Base-by-base conservation (phyloP, 1,140 invertebrate species). In the Bombyx mandarina region DNA sequence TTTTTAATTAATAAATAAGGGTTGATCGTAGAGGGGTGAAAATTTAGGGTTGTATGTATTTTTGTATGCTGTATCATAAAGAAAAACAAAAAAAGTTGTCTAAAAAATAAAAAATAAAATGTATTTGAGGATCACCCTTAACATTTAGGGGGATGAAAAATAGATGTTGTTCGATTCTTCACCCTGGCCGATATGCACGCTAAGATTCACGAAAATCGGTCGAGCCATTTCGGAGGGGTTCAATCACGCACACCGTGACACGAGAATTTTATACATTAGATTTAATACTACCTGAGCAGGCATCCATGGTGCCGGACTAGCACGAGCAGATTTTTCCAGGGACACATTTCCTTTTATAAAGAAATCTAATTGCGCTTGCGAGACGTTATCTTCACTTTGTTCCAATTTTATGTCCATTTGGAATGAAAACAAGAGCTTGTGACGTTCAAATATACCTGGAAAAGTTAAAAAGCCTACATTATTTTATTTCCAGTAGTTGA, bases 401-500 rank as follows among this genome's bases (percentile, higher is more conserved):
- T 97, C 91, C 56, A 98, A 82, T 76, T 94, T 95, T 3, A 93
- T 91, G 52, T 95, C 93, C 75, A 97, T 96, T 92, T 96, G 94
- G 79, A 98, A 96, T 0, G 96, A 97, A 78, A 93, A 97, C 9
- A 98, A 83, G 44, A 98, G 78, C 77, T 98, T 98, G 83, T 98
- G 95, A 53, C 93, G 92, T 77, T 97, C 95, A 75, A 97, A 97
- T 60, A 98, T 95, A 52, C 94, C 91, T 92, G 69, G 10, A 69
- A 52, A 47, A 50, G 26, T 35, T 35, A 35, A 35, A 35, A 5
- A 35, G n/a, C 7, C 26, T 35, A 5, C 26, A 35, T 42, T 43
- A 52, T 47, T 44, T 60, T 53, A 56, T n/a, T 46, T 46, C 9
- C 5, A 61, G 44, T 9, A 52, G 45, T 4, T 45, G 49, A 9